These are phyloP conservation scores for Pachycephus smyrnensis DNA, from an alignment of 2,888 invertebrate genomes.

Conservation along the genomic window DNA sequence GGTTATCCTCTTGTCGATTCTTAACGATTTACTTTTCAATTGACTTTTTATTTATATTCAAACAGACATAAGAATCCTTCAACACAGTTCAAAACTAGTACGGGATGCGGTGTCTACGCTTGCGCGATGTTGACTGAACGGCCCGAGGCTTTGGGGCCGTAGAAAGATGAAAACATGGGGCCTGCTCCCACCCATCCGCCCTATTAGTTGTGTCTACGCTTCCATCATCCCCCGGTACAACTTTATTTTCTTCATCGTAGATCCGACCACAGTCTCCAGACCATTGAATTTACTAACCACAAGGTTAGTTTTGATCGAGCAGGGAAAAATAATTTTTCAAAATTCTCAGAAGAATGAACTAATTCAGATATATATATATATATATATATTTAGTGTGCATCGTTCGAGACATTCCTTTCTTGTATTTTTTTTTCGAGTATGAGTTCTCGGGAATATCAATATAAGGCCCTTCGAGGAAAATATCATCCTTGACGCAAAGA, in stretches of 20 bases:
- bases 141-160: conserved; percentile 19
- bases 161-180: conserved; percentile 46
- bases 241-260: not conserved
- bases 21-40: not conserved
- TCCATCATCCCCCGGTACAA: not conserved
- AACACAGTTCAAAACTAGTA: not conserved
- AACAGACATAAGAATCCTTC: not conserved
- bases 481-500: not conserved
- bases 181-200: conserved; percentile 32
- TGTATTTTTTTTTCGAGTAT: not conserved
- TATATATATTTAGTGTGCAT: not conserved
- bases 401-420: not conserved
- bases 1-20: not conserved
- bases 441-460: not conserved
- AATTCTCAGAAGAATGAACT: not conserved
- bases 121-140: conserved; percentile 60
- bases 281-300: too few species aligned
- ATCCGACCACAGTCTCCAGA: not conserved
- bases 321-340: not conserved
- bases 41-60: not conserved
- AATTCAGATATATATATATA: not conserved
- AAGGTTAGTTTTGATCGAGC: not conserved
- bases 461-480: not conserved
- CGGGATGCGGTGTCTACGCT: conserved; percentile 43
- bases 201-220: not conserved